These are phyloP conservation scores for Microtus montanus DNA, from an alignment of 2,113 vertebrate genomes.

Conservation along the genomic window DNA sequence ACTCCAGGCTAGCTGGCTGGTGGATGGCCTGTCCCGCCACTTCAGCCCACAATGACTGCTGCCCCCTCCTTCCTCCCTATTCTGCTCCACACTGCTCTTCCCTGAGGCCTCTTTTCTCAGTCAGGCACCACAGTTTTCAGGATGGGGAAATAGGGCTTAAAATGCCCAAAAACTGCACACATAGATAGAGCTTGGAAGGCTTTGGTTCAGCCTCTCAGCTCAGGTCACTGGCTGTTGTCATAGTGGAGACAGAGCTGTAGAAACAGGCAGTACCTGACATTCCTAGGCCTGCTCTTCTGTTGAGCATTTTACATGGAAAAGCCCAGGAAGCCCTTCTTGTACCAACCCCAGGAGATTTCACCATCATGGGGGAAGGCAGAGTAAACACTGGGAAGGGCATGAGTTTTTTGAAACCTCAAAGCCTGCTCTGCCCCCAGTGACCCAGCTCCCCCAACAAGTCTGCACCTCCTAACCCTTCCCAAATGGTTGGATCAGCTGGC, in stretches of 20 bases:
- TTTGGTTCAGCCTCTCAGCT: not conserved
- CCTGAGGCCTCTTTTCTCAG: not conserved
- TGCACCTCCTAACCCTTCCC: not conserved
- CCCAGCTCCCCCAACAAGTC: not conserved
- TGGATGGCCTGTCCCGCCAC: not conserved
- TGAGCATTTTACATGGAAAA: too few species aligned
- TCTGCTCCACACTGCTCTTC: not conserved
- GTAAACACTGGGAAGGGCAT: not conserved
- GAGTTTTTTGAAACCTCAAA: not conserved
- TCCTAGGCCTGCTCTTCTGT: not conserved
- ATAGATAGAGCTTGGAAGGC: not conserved
- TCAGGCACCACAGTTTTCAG: not conserved
- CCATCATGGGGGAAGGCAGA: not conserved
- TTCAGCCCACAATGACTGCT: not conserved
- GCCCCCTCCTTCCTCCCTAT: not conserved
- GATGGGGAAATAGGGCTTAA: not conserved
- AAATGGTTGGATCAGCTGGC: not conserved
- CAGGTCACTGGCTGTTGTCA: not conserved
- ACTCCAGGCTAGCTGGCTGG: not conserved
- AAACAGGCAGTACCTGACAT: accelerated
- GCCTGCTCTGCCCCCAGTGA: not conserved
- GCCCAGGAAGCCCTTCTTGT: too few species aligned
- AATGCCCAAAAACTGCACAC: too few species aligned
- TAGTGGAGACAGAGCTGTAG: not conserved
- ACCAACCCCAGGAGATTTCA: accelerated